phyloP scores from a whole-genome alignment of 2,797 vertebrate genomes.

The Poliocrania exsul region DNA sequence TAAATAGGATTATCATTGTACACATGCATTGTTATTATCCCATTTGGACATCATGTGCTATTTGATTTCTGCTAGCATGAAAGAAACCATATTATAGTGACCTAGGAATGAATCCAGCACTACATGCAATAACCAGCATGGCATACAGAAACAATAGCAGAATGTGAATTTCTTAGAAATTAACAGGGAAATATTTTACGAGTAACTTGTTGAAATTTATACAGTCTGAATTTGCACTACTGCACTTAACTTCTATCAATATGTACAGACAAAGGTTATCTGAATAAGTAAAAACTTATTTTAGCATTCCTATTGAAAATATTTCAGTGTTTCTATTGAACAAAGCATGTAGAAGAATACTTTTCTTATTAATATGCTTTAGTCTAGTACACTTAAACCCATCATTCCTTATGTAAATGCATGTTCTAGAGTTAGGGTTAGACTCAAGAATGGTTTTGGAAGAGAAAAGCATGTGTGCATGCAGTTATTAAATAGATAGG shows the following conservation, averaged over 20 bases:
- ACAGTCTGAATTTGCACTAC: background rate
- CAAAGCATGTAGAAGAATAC: background rate
- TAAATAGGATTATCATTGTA: background rate
- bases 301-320: background rate
- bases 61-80: background rate
- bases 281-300: background rate
- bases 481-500: background rate
- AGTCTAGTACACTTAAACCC: background rate
- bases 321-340: background rate
- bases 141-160: background rate
- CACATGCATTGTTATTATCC: background rate
- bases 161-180: background rate
- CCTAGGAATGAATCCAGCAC: background rate
- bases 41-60: background rate
- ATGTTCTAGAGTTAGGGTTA: background rate
- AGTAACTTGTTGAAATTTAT: background rate
- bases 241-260: background rate
- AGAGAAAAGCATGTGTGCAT: background rate
- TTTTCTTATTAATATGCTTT: background rate
- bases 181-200: background rate
- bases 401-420: background rate
- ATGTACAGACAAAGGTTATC: background rate
- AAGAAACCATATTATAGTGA: background rate
- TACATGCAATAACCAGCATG: background rate
- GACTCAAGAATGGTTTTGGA: background rate